These are phyloP conservation scores for Danaus plexippus DNA, from an alignment of 1,140 invertebrate genomes.

Conservation along the genomic window DNA sequence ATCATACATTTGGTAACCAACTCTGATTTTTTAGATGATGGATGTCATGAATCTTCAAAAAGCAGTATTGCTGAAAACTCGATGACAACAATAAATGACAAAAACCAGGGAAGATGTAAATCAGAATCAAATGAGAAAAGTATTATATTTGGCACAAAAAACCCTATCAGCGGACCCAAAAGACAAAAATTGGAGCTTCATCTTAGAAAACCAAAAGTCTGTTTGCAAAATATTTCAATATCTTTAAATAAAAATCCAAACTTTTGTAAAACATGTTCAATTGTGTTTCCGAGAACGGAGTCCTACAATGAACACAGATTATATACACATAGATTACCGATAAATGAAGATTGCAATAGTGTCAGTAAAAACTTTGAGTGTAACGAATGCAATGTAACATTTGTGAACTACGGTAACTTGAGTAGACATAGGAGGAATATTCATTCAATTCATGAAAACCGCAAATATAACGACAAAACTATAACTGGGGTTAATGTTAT, in stretches of 20 bases:
- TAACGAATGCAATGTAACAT: slow-evolving; percentile 17
- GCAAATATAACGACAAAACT: background rate
- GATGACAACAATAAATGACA: too few species aligned
- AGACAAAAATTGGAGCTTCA: too few species aligned
- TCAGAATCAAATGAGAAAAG: too few species aligned
- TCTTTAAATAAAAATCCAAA: slow-evolving; percentile 27
- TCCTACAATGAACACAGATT: slow-evolving; percentile 23
- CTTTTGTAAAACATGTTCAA: slow-evolving; percentile 37
- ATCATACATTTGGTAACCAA: too few species aligned
- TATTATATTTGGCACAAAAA: too few species aligned
- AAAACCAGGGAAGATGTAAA: too few species aligned
- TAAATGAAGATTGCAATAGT: background rate
- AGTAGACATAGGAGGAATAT: slow-evolving; percentile 12
- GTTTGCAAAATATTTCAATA: slow-evolving; percentile 22
- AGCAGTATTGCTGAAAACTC: too few species aligned
- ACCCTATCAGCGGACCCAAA: too few species aligned
- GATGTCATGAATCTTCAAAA: too few species aligned
- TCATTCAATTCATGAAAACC: slow-evolving; percentile 8
- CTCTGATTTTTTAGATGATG: too few species aligned
- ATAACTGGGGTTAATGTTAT: slow-evolving; percentile 6
- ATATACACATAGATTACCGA: slow-evolving; percentile 15
- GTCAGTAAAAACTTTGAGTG: slow-evolving; percentile 11
- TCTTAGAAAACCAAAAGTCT: slow-evolving; percentile 16
- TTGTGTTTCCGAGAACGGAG: slow-evolving; percentile 30
- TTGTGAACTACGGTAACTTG: slow-evolving; percentile 7